These are phyloP conservation scores for Sycophaga agraensis DNA, from an alignment of 1,140 invertebrate species.

Conservation along the genomic window DNA sequence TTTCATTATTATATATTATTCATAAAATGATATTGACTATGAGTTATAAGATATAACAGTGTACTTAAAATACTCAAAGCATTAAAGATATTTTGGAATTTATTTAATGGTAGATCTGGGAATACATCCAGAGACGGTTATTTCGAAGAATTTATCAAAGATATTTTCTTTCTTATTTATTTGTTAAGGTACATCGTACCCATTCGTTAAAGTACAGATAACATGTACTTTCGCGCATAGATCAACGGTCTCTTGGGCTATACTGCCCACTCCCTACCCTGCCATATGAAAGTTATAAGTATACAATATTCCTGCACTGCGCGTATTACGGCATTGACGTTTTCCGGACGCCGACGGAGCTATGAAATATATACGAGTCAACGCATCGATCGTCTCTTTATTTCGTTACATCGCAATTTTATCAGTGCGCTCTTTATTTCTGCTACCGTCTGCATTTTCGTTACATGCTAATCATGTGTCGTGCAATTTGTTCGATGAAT, in stretches of 20 bases:
- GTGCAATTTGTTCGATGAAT: not conserved
- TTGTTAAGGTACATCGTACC: not conserved
- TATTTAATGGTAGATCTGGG: not conserved
- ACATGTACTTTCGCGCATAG: not conserved
- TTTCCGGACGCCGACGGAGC: slow-evolving; percentile 6
- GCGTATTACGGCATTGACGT: slow-evolving; percentile 26
- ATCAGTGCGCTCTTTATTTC: not conserved
- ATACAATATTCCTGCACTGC: no score
- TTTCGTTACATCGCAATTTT: not conserved
- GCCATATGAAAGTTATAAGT: not conserved
- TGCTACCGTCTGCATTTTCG: not conserved
- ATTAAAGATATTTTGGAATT: not conserved
- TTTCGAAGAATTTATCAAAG: no score
- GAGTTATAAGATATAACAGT: not conserved
- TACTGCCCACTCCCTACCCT: not conserved
- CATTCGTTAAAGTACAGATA: not conserved
- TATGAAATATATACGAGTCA: slow-evolving; percentile 21
- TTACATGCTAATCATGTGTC: not conserved
- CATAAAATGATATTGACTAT: no score
- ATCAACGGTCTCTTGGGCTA: slow-evolving; percentile 4
- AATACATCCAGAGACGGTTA: not conserved
- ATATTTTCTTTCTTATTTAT: not conserved
- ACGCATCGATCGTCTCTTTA: slow-evolving; percentile 16
- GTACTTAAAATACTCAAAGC: not conserved
- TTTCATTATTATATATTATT: no score